These are phyloP conservation scores for Raja brachyura DNA, from an alignment of 2,113 vertebrate species.

Conservation along the genomic window DNA sequence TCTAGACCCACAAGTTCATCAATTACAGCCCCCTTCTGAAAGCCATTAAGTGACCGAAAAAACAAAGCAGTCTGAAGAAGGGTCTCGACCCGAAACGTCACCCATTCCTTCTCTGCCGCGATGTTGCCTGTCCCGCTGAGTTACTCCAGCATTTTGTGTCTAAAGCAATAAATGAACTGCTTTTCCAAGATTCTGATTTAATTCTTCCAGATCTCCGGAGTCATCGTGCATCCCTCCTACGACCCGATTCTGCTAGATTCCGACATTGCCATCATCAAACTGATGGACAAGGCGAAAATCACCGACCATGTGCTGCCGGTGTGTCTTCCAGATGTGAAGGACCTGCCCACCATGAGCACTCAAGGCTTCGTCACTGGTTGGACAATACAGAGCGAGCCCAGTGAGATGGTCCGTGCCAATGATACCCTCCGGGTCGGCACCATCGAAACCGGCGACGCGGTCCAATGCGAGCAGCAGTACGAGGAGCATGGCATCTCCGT, in stretches of 20 bases:
- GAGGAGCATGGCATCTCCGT: slow-evolving; percentile 76
- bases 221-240: slow-evolving; percentile 81
- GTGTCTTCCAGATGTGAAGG: slow-evolving; percentile 67
- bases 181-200: not conserved
- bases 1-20: not conserved
- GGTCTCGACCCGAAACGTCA: too few relatives aligned
- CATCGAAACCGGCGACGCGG: slow-evolving; percentile 72
- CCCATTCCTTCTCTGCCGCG: too few relatives aligned
- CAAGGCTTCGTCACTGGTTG: slow-evolving; percentile 79
- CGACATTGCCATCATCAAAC: slow-evolving; percentile 81
- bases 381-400: slow-evolving; percentile 66
- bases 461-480: slow-evolving; percentile 86
- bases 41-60: too few relatives aligned
- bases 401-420: slow-evolving; percentile 53
- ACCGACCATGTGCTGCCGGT: slow-evolving; percentile 80
- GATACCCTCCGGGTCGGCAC: slow-evolving; percentile 72
- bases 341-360: slow-evolving; percentile 53
- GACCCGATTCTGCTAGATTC: slow-evolving; percentile 87
- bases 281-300: slow-evolving; percentile 86
- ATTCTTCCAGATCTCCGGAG: slow-evolving; percentile 69
- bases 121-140: too few relatives aligned
- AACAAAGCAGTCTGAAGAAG: too few relatives aligned
- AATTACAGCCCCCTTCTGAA: not conserved
- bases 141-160: too few relatives aligned
- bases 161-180: not conserved